Base-by-base conservation (phyloP, 1,140 invertebrate genomes). In the Musca domestica region DNA sequence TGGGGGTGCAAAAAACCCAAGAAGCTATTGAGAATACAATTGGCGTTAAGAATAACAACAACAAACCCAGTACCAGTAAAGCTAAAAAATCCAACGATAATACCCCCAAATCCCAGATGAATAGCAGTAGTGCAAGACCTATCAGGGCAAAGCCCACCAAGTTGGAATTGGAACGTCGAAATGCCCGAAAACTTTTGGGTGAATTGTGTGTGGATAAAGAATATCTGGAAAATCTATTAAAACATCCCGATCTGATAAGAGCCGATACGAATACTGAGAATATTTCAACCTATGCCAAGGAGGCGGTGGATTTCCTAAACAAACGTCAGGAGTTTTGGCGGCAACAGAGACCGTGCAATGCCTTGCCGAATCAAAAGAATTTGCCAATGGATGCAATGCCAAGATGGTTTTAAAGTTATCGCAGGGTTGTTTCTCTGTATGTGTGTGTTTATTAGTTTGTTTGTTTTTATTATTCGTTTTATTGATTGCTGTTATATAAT, bases 21-120 rank as follows among this genome's bases (percentile, higher is more conserved):
- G 93, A 97, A 80, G 95, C 95, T 3, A 98, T 98, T 70, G 90
- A 95, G 81, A 96, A 95, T 76, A 92, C 94, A 9, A 92, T 98
- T 56, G 94, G 95, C 25, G 82, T 81, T 1, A 85, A 85, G 70
- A 83, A 47, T 49, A n/a, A n/a, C n/a, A 83, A 47, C 34, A 4
- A 10, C 81, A 49, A 41, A 71, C 3, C 3, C 66, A 51, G 65
- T 67, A 6, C 12, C 30, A 7, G 19, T n/a, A 73, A 75, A 48
- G 2, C 69, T 0, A 74, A 72, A 27, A 74, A 75, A 64, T 74
- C 75, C 0, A 72, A 67, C 3, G 71, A 76, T 12, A 74, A 74
- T 10, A 71, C 74, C 22, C 69, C 76, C 22, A 78, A 74, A 51
- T 69, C 47, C 66, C 71, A 54, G 48, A 20, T 20, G 23, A 51